phyloP scores from a whole-genome alignment of 2,113 vertebrate genomes.

The Erpornis zantholeuca region DNA sequence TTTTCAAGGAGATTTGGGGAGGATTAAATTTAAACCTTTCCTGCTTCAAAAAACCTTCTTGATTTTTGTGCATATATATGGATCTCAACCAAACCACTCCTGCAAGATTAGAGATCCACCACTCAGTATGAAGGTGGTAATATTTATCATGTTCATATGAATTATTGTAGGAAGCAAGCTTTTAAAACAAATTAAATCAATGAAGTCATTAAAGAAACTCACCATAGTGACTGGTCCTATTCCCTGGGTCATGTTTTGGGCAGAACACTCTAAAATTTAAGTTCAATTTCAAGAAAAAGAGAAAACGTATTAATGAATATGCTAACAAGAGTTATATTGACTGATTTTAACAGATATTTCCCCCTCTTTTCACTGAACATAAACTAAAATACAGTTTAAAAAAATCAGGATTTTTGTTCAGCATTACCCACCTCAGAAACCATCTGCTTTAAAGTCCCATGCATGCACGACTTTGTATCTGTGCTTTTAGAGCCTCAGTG shows the following conservation, averaged over 20 bases:
- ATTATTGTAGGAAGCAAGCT: not conserved
- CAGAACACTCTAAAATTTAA: constrained; percentile 72
- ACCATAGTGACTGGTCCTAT: constrained; percentile 47
- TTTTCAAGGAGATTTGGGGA: not conserved
- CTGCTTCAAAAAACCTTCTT: not conserved
- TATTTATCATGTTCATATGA: not conserved
- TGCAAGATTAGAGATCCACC: not conserved
- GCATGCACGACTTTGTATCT: not conserved
- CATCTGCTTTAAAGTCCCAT: not conserved
- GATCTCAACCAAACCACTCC: not conserved
- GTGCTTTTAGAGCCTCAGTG: not conserved
- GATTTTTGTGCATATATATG: not conserved
- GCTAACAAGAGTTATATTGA: not conserved
- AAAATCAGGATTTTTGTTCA: not conserved
- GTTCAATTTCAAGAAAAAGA: constrained; percentile 56
- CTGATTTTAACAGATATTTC: constrained; percentile 17
- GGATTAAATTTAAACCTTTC: not conserved
- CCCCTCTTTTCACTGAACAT: not conserved
- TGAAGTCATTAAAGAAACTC: constrained; percentile 42
- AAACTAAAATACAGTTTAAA: not conserved
- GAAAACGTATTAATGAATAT: constrained; percentile 31
- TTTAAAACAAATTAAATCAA: not conserved
- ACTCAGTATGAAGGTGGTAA: not conserved
- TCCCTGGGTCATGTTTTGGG: constrained; percentile 63
- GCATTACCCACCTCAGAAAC: not conserved